Base-by-base conservation (phyloP, 2,888 invertebrate genomes). In the Melanchra persicariae region DNA sequence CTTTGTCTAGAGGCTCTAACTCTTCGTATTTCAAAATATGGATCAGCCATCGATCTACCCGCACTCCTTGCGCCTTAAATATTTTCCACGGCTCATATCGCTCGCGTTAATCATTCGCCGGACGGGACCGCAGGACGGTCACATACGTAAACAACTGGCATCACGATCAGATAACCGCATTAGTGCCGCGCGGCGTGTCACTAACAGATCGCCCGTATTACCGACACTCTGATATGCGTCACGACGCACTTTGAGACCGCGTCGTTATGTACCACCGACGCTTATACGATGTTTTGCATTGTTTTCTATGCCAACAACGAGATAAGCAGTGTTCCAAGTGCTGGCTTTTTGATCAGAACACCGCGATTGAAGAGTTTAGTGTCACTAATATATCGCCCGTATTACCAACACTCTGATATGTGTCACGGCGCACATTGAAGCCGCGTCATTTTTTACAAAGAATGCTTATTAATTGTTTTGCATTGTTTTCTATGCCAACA, bases 101-200 rank as follows among this genome's bases (percentile, higher is more conserved):
- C 17, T 52, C 43, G 49, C 40, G 71, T 79, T 70, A 64, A 70
- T 78, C 62, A 68, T 68, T 83, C 60, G 34, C 66, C 60, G 66
- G 59, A 15, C 59, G 45, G 60, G 63, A 71, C 70, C 70, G 17
- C 74, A 69, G 68, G 47, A 65, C 52, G 64, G 67, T 79, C 75
- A 63, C 81, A 77, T 77, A 43, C 75, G 83, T 85, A 89, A 88
- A 89, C 87, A 88, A 85, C 83, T 86, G 74, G 81, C 85, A 86
- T 84, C 81, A 80, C 73, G 74, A 85, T 83, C 85, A 85, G 86
- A 89, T 88, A 89, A 91, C 88, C 87, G 81, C 88, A 87, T 91
- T 89, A 91, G 81, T 84, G 78, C 83, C 84, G 77, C 73, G 85
- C 79, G 65, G 80, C 79, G 86, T 86, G 87, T 87, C 86, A 85